These are phyloP conservation scores for Antechinus stuartii DNA, from an alignment of 2,113 vertebrate genomes.

Conservation along the genomic window DNA sequence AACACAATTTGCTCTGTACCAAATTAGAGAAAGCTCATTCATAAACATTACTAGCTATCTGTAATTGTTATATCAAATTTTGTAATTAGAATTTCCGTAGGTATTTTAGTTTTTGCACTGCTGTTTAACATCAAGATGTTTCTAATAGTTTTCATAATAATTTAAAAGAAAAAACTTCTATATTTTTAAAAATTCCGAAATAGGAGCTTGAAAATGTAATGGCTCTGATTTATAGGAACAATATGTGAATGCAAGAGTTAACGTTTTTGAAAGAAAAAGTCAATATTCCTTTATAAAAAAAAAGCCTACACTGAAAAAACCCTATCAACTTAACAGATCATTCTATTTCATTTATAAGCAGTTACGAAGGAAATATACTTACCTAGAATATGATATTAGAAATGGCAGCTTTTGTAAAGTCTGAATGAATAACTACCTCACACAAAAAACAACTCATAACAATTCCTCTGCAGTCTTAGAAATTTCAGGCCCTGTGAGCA, in stretches of 20 bases:
- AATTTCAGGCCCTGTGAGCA: slow-evolving; percentile 48
- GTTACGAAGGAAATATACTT: slow-evolving; percentile 53
- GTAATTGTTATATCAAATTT: slow-evolving; percentile 17
- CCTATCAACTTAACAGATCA: slow-evolving; percentile 16
- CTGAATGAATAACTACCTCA: slow-evolving; percentile 33
- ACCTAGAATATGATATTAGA: slow-evolving; percentile 49
- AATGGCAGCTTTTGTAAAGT: slow-evolving; percentile 47
- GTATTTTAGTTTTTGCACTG: slow-evolving; percentile 27
- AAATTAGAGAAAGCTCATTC: background rate
- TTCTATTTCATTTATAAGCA: slow-evolving; percentile 24
- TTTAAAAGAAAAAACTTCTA: background rate
- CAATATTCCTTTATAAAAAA: slow-evolving; percentile 33
- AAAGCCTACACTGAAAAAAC: background rate
- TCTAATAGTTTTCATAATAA: background rate
- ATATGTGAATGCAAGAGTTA: background rate
- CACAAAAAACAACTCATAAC: slow-evolving; percentile 34
- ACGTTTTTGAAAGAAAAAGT: slow-evolving; percentile 35
- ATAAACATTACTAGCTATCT: slow-evolving; percentile 16
- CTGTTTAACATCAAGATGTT: slow-evolving; percentile 29
- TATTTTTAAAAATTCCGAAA: background rate
- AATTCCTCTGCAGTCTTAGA: background rate
- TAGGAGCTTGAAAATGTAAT: slow-evolving; percentile 1
- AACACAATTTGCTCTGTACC: slow-evolving; percentile 32
- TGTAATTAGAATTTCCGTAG: background rate
- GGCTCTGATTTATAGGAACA: background rate